Conservation (phyloP, 1,140 invertebrate genomes). For the Sinella curviseta region DNA sequence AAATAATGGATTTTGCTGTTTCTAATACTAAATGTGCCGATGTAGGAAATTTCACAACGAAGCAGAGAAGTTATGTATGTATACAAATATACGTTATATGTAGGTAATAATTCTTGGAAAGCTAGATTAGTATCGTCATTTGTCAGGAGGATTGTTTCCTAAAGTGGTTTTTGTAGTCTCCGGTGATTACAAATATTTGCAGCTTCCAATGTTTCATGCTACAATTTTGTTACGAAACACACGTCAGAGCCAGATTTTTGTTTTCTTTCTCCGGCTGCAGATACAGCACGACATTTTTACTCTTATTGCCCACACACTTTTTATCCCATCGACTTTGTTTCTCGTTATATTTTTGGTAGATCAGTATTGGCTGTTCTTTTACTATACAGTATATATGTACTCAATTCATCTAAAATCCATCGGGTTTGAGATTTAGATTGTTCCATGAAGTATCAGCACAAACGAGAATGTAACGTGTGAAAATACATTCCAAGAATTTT, state of each 20-base stretch:
- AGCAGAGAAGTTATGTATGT: not conserved
- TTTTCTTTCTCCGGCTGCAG: not conserved
- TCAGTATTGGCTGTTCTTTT: too few species aligned
- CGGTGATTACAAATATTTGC: not conserved
- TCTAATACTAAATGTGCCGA: not conserved
- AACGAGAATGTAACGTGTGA: too few species aligned
- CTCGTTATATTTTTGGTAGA: too few species aligned
- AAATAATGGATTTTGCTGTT: not conserved
- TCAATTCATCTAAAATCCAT: too few species aligned
- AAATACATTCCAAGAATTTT: too few species aligned
- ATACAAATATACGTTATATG: not conserved
- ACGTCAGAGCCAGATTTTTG: not conserved
- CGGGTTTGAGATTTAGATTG: too few species aligned
- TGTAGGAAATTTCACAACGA: not conserved
- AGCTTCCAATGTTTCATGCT: not conserved
- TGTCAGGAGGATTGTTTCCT: not conserved
- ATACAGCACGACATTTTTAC: not conserved
- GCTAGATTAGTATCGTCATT: not conserved
- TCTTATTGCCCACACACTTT: too few species aligned
- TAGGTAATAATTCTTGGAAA: not conserved
- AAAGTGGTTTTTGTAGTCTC: not conserved
- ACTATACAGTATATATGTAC: too few species aligned
- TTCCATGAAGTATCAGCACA: too few species aligned
- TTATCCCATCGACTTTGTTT: too few species aligned
- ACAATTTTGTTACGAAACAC: not conserved